Evolutionary conservation across 2,888 invertebrate species (phyloP).

Genomic region (Sarcophaga subvicina): DNA sequence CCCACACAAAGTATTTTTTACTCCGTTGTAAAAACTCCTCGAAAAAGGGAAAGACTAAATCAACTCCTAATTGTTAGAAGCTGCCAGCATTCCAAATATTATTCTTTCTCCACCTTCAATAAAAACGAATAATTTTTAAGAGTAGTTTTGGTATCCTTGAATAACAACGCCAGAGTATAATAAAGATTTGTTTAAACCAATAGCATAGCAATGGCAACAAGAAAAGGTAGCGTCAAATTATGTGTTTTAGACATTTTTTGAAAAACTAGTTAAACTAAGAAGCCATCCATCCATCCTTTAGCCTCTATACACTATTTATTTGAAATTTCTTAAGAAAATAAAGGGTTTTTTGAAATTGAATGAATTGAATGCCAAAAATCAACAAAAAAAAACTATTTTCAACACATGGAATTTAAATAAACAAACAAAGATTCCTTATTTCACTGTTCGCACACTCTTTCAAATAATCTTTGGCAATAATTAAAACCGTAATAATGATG

Average conservation of each 20-base stretch:
- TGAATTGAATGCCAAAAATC: conserved; percentile 54
- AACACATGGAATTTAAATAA: conserved; percentile 48
- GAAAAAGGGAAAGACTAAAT: not conserved
- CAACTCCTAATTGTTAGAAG: not conserved
- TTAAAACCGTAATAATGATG: conserved; percentile 22
- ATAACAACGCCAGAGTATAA: not conserved
- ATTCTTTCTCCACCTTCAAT: not conserved
- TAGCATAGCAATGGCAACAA: not conserved
- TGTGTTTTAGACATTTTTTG: conserved; percentile 66
- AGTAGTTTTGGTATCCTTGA: not conserved
- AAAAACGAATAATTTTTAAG: not conserved
- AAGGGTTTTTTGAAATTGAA: conserved; percentile 41
- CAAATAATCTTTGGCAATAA: conserved; percentile 57
- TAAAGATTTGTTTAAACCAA: conserved; percentile 47
- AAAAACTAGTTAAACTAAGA: conserved; percentile 45
- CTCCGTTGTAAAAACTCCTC: not conserved
- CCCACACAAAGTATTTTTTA: not conserved
- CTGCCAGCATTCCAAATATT: not conserved
- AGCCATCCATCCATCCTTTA: not conserved
- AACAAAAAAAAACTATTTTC: conserved; percentile 54
- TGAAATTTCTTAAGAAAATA: conserved; percentile 39
- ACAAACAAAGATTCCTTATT: conserved; percentile 50
- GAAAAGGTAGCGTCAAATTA: conserved; percentile 32
- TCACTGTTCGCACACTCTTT: conserved; percentile 13
- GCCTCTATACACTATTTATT: not conserved